Evolutionary conservation across 1,140 invertebrate species (phyloP).

Genomic region (Drosophila ohnishii): DNA sequence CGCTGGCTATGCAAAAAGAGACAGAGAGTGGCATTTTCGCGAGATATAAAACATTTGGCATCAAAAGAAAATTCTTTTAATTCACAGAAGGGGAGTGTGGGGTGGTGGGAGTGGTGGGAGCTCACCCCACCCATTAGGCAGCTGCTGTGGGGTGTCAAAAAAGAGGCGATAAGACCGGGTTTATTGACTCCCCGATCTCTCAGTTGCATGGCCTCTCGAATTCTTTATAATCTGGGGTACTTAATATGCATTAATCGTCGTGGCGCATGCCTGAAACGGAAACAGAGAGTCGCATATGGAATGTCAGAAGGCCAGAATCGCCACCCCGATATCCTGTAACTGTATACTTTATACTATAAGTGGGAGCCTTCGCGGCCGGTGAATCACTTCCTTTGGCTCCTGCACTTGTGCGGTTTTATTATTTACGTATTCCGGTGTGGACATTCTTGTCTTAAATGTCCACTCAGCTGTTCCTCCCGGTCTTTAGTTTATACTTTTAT

Average conservation of each 20-base stretch:
- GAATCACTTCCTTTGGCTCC: slow-evolving; percentile 66
- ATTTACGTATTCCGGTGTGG: slow-evolving; percentile 23
- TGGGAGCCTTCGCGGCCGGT: slow-evolving; percentile 13
- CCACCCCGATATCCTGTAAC: slow-evolving; percentile 68
- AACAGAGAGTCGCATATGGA: slow-evolving; percentile 16
- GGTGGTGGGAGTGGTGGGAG: slow-evolving; percentile 2
- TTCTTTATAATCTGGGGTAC: slow-evolving; percentile 32
- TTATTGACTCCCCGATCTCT: slow-evolving; percentile 42
- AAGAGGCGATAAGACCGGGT: slow-evolving; percentile 41
- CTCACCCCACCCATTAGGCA: slow-evolving; percentile 22
- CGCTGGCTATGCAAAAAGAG: slow-evolving; percentile 31
- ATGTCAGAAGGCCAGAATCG: neutral
- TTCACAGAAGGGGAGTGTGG: slow-evolving; percentile 11
- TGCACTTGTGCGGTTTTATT: slow-evolving; percentile 74
- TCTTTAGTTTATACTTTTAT: slow-evolving; percentile 14
- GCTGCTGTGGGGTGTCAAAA: slow-evolving; percentile 47
- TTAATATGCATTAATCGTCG: slow-evolving; percentile 67
- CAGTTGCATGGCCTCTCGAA: slow-evolving; percentile 26
- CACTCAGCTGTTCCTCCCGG: slow-evolving; percentile 68
- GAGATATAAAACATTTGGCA: slow-evolving; percentile 61
- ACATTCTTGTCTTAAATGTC: slow-evolving; percentile 55
- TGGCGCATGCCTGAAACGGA: slow-evolving; percentile 46
- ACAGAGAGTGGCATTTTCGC: slow-evolving; percentile 57
- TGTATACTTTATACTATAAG: slow-evolving; percentile 18
- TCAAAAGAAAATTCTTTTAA: slow-evolving; percentile 45